Conservation (phyloP, 2,113 vertebrate genomes). For the Globicephala melas region DNA sequence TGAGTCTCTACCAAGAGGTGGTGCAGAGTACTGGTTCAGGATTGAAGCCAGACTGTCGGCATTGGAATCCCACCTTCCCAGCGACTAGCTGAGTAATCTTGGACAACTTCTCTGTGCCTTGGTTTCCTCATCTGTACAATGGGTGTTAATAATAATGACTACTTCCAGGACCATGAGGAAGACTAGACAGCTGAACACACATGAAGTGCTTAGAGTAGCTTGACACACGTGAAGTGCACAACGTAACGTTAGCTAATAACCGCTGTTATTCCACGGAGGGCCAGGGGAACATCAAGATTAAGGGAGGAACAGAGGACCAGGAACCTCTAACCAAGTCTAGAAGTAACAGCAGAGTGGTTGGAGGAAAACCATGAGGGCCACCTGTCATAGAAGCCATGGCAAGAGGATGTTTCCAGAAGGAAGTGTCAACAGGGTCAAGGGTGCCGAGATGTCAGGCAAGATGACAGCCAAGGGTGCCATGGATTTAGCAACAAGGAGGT, state of each 20-base stretch:
- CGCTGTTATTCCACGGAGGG: accelerated
- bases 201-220: neutral
- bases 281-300: neutral
- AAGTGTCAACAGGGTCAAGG: neutral
- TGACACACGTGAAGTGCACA: neutral
- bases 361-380: neutral
- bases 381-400: neutral
- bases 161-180: neutral
- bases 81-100: neutral
- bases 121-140: neutral
- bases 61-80: neutral
- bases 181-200: neutral
- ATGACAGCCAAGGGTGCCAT: too few species aligned
- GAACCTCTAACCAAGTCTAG: neutral
- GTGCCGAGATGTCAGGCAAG: neutral
- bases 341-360: neutral
- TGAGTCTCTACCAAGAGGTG: accelerated
- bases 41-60: neutral
- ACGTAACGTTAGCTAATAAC: too few species aligned
- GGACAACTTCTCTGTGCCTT: neutral
- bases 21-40: neutral
- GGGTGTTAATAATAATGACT: neutral
- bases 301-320: too few species aligned
- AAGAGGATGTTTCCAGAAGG: neutral
- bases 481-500: neutral